Conservation (phyloP, 2,113 vertebrate species). For the Pomatostomus ruficeps region DNA sequence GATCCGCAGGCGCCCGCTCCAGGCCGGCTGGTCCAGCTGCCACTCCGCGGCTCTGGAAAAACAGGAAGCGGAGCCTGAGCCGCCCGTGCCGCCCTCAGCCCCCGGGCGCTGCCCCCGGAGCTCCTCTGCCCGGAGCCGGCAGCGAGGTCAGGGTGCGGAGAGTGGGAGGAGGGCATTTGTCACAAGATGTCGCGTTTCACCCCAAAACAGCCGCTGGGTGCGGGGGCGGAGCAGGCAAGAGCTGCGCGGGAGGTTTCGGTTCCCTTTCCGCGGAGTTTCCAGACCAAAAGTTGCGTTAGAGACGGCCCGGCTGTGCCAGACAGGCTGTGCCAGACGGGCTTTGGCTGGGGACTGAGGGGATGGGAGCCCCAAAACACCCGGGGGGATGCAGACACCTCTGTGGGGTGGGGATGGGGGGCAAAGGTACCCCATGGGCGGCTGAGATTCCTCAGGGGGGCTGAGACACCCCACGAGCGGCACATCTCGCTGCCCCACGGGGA, state of each 20-base stretch:
- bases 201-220: neutral
- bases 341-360: fast-evolving
- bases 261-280: neutral
- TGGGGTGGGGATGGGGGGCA: neutral
- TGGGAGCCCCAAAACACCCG: neutral
- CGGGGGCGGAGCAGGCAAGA: neutral
- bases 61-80: neutral
- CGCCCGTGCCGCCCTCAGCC: neutral
- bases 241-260: neutral
- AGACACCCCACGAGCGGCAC: too few species aligned
- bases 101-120: neutral
- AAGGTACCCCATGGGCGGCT: neutral
- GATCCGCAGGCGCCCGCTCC: slow-evolving; percentile 91
- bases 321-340: neutral
- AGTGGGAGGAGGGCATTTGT: fast-evolving
- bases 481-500: neutral
- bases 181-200: fast-evolving
- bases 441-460: neutral
- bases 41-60: slow-evolving; percentile 87
- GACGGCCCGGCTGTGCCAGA: neutral
- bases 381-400: neutral
- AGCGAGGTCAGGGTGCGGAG: too few species aligned
- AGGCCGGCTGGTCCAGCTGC: slow-evolving; percentile 92
- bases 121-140: neutral
- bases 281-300: neutral